Percentiles rank a stretch among this genome's conserved stretches.
Conservation (phyloP, 2,888 invertebrate species). For the Nymphalis urticae region DNA sequence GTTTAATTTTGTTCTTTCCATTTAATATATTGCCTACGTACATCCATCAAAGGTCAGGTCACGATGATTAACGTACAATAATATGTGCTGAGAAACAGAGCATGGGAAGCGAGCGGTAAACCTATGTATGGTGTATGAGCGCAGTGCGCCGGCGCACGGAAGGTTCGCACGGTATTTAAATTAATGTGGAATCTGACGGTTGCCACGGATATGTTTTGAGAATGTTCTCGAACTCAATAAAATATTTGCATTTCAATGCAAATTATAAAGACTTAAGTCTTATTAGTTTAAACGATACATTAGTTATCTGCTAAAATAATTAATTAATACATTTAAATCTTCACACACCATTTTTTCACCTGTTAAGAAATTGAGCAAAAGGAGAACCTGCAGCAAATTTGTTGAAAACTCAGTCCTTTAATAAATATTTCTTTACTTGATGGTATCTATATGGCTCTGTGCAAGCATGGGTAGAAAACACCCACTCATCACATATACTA, state of each 20-base stretch:
- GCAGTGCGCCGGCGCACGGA: conserved; percentile 38
- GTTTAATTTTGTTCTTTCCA: conserved; percentile 4
- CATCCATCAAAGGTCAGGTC: conserved; percentile 55
- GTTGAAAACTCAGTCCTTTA: no score
- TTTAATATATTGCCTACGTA: conserved; percentile 12
- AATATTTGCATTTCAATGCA: conserved; percentile 15
- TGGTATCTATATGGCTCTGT: no score
- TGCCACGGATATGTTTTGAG: conserved; percentile 33
- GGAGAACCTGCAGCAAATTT: no score
- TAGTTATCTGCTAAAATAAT: no score
- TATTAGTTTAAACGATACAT: not conserved
- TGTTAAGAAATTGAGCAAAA: no score
- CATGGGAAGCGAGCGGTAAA: conserved; percentile 69
- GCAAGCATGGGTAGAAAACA: no score
- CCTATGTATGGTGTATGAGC: conserved; percentile 39
- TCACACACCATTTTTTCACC: no score
- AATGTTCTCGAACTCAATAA: conserved; percentile 22
- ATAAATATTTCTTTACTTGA: no score
- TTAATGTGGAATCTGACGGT: conserved; percentile 39
- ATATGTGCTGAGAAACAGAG: conserved; percentile 63
- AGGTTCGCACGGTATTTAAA: conserved; percentile 48
- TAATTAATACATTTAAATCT: no score
- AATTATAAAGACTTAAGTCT: not conserved
- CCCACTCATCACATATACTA: no score
- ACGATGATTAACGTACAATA: conserved; percentile 63